phyloP scores from a whole-genome alignment of 2,113 vertebrate species.

The Burhinus bistriatus region DNA sequence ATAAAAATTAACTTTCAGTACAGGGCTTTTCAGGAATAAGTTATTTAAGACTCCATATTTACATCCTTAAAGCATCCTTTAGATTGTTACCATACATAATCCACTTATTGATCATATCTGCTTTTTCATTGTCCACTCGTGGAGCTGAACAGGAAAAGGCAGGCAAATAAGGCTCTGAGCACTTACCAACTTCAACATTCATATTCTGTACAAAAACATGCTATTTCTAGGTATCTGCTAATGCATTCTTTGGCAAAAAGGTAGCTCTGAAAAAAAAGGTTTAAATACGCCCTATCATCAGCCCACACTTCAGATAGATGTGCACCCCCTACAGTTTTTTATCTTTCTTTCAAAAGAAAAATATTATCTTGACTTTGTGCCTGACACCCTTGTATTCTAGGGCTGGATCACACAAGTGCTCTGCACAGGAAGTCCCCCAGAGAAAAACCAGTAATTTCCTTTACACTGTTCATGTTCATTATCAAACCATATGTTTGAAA shows the following conservation, averaged over 20 bases:
- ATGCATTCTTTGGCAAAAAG: slow-evolving; percentile 15
- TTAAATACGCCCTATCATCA: background rate
- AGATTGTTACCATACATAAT: background rate
- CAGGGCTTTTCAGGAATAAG: background rate
- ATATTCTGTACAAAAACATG: background rate
- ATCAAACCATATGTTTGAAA: background rate
- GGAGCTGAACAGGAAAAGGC: background rate
- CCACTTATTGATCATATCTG: background rate
- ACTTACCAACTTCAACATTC: background rate
- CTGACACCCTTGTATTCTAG: background rate
- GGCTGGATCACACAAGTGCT: background rate
- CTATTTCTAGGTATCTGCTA: slow-evolving; percentile 28
- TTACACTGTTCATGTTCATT: background rate
- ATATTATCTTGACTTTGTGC: background rate
- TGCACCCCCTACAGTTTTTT: background rate
- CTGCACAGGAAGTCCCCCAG: background rate
- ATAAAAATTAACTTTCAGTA: background rate
- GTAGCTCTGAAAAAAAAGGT: slow-evolving; percentile 1
- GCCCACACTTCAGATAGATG: background rate
- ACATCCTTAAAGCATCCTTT: background rate
- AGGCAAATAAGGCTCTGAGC: background rate
- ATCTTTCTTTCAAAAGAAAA: background rate
- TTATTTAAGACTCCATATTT: background rate
- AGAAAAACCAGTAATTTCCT: background rate
- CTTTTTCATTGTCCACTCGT: background rate